Evolutionary conservation across 1,140 invertebrate genomes (phyloP), one percentile per base, ranked within the genome.

Genomic region (Mercenaria mercenaria): DNA sequence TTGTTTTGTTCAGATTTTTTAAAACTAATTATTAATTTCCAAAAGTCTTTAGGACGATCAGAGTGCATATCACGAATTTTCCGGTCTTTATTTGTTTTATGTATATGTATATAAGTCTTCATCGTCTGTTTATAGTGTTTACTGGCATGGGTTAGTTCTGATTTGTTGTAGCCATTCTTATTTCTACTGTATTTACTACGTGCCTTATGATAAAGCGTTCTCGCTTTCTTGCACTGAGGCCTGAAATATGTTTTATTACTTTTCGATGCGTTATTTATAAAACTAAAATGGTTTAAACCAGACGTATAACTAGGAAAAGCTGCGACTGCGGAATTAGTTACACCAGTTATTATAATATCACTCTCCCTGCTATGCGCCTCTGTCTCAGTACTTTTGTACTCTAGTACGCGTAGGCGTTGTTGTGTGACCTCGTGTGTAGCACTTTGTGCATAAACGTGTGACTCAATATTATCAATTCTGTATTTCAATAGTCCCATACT

Each of bases 1-100:
- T 34, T 59, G 29, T 37, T 59, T 29, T 3, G 20, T 43, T 41
- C 20, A 41, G 29, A 13, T 10, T 32, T 81, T 3, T 81, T 81
- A 39, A 81, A 39, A 15, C 18, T 56, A 29, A 56, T 81, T 81
- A 81, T 13, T 6, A 43, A 20, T 52, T 37, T 34, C 76, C 76
- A 79, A 52, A 37, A 79, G 4, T 43, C 32, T 79, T 79, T 79
- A 8, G 76, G 76, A n/a, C n/a, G 23, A 26, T 81, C 26, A 6
- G 47, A 32, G 29, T 81, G 23, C 18, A 81, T 10, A 37, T 81
- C 47, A 52, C 77, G 47, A 23, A 81, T 11, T 52, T 59, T 52
- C 6, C 20, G 32, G 8, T 37, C 32, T 6, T 81, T 81, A 2
- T 34, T 56, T 23, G 13, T 3, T 37, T 26, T 56, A 59, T 56